Conservation (phyloP, 1,140 invertebrate genomes). For the Rhyacophila brunnea region DNA sequence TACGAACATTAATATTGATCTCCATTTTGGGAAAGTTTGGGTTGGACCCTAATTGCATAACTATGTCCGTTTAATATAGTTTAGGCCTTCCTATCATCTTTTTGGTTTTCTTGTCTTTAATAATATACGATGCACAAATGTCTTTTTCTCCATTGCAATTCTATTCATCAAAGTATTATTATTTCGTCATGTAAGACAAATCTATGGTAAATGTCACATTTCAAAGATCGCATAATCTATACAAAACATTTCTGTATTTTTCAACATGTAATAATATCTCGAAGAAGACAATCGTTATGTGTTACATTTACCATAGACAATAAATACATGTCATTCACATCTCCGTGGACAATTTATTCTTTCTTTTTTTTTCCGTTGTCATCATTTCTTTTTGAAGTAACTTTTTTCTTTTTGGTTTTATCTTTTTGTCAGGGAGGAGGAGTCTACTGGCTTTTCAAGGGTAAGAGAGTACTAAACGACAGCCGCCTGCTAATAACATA, state of each 20-base stretch:
- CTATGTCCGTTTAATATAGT: too few relatives aligned
- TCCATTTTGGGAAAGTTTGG: too few relatives aligned
- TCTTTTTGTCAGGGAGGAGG: slow-evolving; percentile 55
- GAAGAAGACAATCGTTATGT: too few relatives aligned
- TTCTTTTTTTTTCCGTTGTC: not conserved
- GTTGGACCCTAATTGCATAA: too few relatives aligned
- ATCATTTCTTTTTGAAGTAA: slow-evolving; percentile 3
- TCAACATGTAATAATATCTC: too few relatives aligned
- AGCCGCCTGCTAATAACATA: slow-evolving; percentile 3
- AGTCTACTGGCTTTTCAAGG: slow-evolving; percentile 54
- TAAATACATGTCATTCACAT: too few relatives aligned
- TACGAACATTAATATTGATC: too few relatives aligned
- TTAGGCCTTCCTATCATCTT: not conserved
- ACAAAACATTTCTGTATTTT: too few relatives aligned
- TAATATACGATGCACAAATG: not conserved
- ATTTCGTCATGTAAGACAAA: not conserved
- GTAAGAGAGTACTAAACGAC: slow-evolving; percentile 40
- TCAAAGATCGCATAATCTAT: too few relatives aligned
- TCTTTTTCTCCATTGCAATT: too few relatives aligned
- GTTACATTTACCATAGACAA: too few relatives aligned
- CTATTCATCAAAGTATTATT: not conserved
- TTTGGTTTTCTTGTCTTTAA: not conserved
- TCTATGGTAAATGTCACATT: too few relatives aligned
- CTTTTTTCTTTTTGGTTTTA: slow-evolving; percentile 17
- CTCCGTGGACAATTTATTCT: slow-evolving; percentile 3